phyloP scores from a whole-genome alignment of 1,140 invertebrate species.

The Chelonus insularis region DNA sequence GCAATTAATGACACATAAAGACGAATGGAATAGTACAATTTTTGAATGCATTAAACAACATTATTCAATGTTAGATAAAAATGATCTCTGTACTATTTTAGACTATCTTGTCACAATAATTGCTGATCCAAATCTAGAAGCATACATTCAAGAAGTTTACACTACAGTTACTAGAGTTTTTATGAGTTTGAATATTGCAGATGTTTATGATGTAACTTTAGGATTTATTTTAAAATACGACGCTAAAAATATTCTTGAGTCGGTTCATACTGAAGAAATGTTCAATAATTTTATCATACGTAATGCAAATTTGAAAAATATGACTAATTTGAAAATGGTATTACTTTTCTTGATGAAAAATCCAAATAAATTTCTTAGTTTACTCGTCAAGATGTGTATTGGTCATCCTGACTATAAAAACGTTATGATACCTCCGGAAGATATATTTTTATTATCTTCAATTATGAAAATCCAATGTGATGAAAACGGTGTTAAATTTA shows the following conservation, averaged over 20 bases:
- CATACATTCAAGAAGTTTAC: slow-evolving; percentile 34
- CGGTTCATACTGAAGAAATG: slow-evolving; percentile 28
- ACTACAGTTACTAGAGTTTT: slow-evolving; percentile 29
- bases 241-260: slow-evolving; percentile 35
- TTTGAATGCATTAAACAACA: slow-evolving; percentile 34
- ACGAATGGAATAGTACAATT: slow-evolving; percentile 42
- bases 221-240: slow-evolving; percentile 44
- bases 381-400: slow-evolving; percentile 43
- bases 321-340: slow-evolving; percentile 32
- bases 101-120: slow-evolving; percentile 41
- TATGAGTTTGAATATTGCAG: slow-evolving; percentile 21
- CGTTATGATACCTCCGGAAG: slow-evolving; percentile 38
- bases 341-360: slow-evolving; percentile 45
- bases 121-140: slow-evolving; percentile 13
- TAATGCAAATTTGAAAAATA: slow-evolving; percentile 34
- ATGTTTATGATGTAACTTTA: slow-evolving; percentile 38
- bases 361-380: slow-evolving; percentile 37
- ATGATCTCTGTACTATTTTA: slow-evolving; percentile 38
- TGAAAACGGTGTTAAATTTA: slow-evolving; percentile 2
- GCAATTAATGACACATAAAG: slow-evolving; percentile 40
- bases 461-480: slow-evolving; percentile 40
- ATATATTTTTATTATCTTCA: slow-evolving; percentile 37
- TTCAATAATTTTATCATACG: slow-evolving; percentile 42
- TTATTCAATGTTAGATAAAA: slow-evolving; percentile 27
- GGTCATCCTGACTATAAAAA: slow-evolving; percentile 36